These are phyloP conservation scores for Anolis apletophallus DNA, from an alignment of 2,797 vertebrate genomes.

Conservation along the genomic window DNA sequence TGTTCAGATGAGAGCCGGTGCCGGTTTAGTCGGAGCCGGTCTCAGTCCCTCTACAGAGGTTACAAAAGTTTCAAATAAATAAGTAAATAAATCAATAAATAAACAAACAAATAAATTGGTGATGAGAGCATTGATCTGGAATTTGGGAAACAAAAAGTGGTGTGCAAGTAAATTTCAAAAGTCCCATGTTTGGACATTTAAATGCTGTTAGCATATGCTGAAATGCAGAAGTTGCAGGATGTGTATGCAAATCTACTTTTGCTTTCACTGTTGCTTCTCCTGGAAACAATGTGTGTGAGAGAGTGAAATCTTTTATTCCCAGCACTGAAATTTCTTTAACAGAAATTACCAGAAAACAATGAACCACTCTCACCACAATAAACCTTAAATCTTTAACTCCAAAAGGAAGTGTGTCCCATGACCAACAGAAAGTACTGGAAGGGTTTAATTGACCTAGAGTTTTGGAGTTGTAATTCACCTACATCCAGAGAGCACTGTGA, in stretches of 20 bases:
- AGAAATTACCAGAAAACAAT: constrained; percentile 8
- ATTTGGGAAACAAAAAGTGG: not conserved
- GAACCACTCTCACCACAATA: not conserved
- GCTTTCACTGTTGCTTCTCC: constrained; percentile 18
- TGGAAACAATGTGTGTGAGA: not conserved
- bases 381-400: too few species aligned
- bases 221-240: fast-evolving
- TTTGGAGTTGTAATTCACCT: too few species aligned
- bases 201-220: not conserved
- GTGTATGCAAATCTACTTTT: constrained; percentile 12
- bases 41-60: too few species aligned
- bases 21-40: too few species aligned
- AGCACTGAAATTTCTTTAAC: constrained; percentile 5
- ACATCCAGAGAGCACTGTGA: too few species aligned
- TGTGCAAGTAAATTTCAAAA: not conserved
- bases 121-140: not conserved
- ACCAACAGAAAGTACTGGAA: too few species aligned
- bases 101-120: too few species aligned
- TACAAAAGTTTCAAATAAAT: too few species aligned
- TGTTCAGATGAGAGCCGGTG: not conserved
- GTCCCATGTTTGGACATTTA: not conserved
- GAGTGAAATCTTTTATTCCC: not conserved
- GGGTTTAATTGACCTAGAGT: too few species aligned
- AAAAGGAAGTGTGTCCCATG: not conserved
- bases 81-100: too few species aligned